These are phyloP conservation scores for Neotragus pygmaeus DNA, from an alignment of 2,113 vertebrate species.

Conservation along the genomic window DNA sequence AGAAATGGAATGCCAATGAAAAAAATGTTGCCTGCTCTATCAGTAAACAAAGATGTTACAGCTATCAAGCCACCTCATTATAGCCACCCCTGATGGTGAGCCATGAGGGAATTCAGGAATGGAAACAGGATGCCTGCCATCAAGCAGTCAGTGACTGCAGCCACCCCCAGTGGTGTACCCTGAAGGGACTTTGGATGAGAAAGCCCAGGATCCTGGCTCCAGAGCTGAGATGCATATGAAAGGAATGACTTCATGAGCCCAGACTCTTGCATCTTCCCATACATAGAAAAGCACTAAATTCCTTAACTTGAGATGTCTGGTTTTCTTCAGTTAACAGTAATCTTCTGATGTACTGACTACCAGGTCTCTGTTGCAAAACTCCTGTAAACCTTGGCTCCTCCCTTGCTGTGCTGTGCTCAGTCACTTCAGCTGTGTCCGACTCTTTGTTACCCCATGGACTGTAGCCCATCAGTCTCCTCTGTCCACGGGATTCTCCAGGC, in stretches of 20 bases:
- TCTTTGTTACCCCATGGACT: background rate
- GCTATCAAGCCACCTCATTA: background rate
- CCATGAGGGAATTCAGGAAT: background rate
- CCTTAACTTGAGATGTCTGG: background rate
- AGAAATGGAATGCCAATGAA: background rate
- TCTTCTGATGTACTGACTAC: background rate
- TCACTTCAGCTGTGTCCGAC: background rate
- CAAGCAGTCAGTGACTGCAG: background rate
- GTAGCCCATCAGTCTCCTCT: background rate
- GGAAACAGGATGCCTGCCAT: background rate
- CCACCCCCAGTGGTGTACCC: background rate
- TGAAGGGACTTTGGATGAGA: background rate
- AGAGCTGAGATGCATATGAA: background rate
- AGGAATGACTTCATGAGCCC: background rate
- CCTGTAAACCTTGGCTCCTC: background rate
- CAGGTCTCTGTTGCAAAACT: background rate
- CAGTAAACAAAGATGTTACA: background rate
- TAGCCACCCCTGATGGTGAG: background rate
- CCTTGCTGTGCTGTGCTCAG: background rate
- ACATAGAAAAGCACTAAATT: background rate
- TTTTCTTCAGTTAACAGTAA: background rate
- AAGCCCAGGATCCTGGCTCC: background rate
- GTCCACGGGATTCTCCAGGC: background rate
- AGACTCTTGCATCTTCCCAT: background rate
- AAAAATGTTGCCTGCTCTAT: background rate